These are phyloP conservation scores for Sinosuthora webbiana DNA, from an alignment of 2,113 vertebrate genomes.

Conservation along the genomic window DNA sequence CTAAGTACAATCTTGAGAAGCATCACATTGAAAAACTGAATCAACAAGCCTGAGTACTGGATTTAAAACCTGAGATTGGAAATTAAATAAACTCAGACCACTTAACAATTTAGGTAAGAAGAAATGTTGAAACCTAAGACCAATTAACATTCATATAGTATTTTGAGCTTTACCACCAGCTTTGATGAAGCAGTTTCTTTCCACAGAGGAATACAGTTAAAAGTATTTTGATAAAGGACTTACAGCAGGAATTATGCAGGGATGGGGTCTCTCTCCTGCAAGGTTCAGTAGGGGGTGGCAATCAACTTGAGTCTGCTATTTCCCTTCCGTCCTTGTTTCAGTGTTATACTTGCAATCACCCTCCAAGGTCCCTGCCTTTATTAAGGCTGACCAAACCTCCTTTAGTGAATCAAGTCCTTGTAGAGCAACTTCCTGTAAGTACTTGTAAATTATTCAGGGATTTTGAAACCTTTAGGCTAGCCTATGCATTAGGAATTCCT, in stretches of 20 bases:
- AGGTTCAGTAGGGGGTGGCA: background rate
- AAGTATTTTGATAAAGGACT: background rate
- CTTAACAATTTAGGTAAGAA: background rate
- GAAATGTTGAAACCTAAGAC: background rate
- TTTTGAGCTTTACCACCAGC: background rate
- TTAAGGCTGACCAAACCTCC: background rate
- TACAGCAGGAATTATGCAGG: background rate
- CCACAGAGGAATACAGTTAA: background rate
- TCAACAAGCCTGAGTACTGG: background rate
- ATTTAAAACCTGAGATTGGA: background rate
- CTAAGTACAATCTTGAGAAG: background rate
- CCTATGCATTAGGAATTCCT: background rate
- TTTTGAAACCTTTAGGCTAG: background rate
- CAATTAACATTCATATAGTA: background rate
- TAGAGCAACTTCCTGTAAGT: background rate
- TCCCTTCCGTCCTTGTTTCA: background rate
- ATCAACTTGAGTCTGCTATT: background rate
- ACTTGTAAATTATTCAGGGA: background rate
- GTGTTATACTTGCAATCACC: background rate
- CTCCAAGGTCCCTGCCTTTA: background rate
- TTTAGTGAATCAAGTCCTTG: background rate
- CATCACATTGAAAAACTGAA: background rate
- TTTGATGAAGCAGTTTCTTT: background rate
- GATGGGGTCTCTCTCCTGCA: background rate
- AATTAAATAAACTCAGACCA: background rate